phyloP scores from a whole-genome alignment of 2,113 vertebrate genomes.

The Meleagris gallopavo region DNA sequence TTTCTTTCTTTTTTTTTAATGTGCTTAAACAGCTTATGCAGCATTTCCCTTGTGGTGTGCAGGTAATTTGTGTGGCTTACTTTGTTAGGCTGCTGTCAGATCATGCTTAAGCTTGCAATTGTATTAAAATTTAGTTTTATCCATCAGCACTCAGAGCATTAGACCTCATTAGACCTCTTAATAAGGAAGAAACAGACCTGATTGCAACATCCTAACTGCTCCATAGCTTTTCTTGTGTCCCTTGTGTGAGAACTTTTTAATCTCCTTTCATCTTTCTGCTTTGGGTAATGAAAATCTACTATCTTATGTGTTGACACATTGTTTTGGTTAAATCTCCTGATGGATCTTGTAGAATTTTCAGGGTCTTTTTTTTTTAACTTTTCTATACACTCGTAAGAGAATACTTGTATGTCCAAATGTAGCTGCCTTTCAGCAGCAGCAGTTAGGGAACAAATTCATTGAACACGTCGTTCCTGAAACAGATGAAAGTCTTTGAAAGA shows the following conservation, averaged over 20 bases:
- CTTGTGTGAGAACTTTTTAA: not conserved
- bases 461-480: rapidly evolving
- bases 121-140: conserved; percentile 18
- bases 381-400: not conserved
- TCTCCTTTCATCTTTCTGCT: not conserved
- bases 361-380: not conserved
- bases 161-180: conserved; percentile 21
- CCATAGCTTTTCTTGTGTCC: not conserved
- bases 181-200: not conserved
- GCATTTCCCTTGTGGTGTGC: not conserved
- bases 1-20: not conserved
- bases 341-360: not conserved
- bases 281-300: not conserved
- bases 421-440: not conserved
- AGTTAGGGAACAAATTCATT: not conserved
- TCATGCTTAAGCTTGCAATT: conserved; percentile 17
- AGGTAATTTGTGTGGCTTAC: not conserved
- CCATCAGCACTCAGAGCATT: not conserved
- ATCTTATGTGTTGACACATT: not conserved
- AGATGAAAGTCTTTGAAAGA: not conserved
- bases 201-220: not conserved
- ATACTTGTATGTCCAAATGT: rapidly evolving
- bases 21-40: not conserved
- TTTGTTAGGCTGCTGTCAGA: not conserved
- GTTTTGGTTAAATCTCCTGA: not conserved